phyloP scores from a whole-genome alignment of 2,113 vertebrate species.

The Cepphus grylle region DNA sequence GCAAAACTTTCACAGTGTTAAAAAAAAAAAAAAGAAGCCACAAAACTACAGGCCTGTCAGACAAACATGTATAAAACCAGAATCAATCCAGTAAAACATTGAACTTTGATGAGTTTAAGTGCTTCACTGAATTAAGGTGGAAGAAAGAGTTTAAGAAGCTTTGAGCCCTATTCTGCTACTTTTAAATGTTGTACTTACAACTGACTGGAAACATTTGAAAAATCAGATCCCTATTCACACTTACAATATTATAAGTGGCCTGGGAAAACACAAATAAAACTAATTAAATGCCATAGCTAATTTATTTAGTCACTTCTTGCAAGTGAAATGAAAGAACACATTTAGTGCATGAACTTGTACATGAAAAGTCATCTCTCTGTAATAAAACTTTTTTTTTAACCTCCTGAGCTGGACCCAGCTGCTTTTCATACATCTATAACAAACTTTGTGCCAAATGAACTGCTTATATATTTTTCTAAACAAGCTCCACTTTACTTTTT shows the following conservation, averaged over 20 bases:
- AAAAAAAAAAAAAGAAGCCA: not conserved
- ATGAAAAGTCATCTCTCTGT: conserved; percentile 22
- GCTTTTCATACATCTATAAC: conserved; percentile 45
- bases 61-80: not conserved
- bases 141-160: not conserved
- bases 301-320: conserved; percentile 36
- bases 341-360: conserved; percentile 19
- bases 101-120: not conserved
- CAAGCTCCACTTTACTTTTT: conserved; percentile 60
- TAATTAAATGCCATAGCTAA: conserved; percentile 34
- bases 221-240: not conserved
- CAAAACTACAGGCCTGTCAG: not conserved
- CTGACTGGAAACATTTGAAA: not conserved
- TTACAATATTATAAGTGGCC: not conserved
- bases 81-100: not conserved
- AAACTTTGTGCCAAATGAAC: conserved; percentile 44
- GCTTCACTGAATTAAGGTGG: not conserved
- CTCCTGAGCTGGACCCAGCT: conserved; percentile 22
- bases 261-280: conserved; percentile 37
- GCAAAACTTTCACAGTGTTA: not conserved
- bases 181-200: not conserved
- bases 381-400: conserved; percentile 15
- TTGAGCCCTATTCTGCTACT: not conserved
- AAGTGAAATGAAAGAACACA: conserved; percentile 19
- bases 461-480: conserved; percentile 65